Evolutionary conservation across 2,797 vertebrate genomes (phyloP).

Genomic region (Lepus oiostolus): DNA sequence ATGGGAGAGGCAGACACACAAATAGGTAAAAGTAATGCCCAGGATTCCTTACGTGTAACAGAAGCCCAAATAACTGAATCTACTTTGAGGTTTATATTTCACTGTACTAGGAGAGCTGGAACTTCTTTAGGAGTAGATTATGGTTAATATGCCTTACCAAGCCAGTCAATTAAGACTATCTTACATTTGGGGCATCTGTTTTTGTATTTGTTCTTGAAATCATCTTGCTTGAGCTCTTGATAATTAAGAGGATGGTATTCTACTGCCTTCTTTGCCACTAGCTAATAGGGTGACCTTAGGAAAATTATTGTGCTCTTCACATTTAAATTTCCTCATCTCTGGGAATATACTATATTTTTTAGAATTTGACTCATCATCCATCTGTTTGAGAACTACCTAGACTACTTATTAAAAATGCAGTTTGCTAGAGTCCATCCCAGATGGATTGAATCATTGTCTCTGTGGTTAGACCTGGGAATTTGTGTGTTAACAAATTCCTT

Average conservation of each 20-base stretch:
- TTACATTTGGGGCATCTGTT: background rate
- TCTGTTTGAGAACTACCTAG: slow-evolving; percentile 7
- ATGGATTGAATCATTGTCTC: slow-evolving; percentile 3
- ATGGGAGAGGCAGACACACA: background rate
- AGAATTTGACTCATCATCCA: slow-evolving; percentile 19
- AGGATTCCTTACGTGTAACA: background rate
- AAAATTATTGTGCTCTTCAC: background rate
- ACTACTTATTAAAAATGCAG: slow-evolving; percentile 19
- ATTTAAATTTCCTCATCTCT: slow-evolving; percentile 52
- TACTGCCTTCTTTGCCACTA: slow-evolving; percentile 9
- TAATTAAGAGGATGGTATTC: slow-evolving; percentile 25
- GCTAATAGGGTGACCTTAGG: slow-evolving; percentile 9
- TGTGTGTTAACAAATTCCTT: slow-evolving; percentile 2
- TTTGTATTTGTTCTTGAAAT: slow-evolving; percentile 36
- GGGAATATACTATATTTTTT: background rate
- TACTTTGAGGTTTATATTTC: slow-evolving; percentile 7
- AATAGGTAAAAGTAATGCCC: background rate
- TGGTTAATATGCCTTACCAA: slow-evolving; percentile 14
- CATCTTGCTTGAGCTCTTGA: slow-evolving; percentile 20
- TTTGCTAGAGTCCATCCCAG: background rate
- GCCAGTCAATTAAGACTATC: background rate
- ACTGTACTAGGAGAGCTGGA: background rate
- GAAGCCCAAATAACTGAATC: slow-evolving; percentile 13
- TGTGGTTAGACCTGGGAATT: slow-evolving; percentile 19
- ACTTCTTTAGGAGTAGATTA: background rate